Conservation (phyloP, 1,140 invertebrate species). For the Hyles vespertilio region DNA sequence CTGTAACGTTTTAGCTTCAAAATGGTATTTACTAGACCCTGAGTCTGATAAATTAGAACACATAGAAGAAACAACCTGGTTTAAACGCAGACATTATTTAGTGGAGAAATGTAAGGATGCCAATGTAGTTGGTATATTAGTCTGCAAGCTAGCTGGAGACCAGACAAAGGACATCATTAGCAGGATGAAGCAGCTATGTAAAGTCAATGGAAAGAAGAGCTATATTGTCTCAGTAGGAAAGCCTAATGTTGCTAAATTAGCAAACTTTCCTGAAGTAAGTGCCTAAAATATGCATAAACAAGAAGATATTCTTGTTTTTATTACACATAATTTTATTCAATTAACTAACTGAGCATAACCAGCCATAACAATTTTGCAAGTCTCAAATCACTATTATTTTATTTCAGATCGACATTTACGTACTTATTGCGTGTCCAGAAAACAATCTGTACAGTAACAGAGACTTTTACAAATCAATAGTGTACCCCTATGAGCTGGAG, state of each 20-base stretch:
- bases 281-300: neutral
- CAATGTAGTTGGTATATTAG: slow-evolving; percentile 88
- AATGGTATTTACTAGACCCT: slow-evolving; percentile 73
- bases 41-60: slow-evolving; percentile 46
- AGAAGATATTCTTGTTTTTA: neutral
- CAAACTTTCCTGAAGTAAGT: slow-evolving; percentile 91
- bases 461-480: slow-evolving; percentile 92
- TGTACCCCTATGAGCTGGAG: slow-evolving; percentile 95
- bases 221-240: slow-evolving; percentile 96
- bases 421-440: slow-evolving; percentile 93
- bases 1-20: slow-evolving; percentile 38
- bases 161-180: slow-evolving; percentile 88
- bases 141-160: slow-evolving; percentile 90
- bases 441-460: slow-evolving; percentile 88
- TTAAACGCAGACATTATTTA: slow-evolving; percentile 88
- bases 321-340: too few species aligned
- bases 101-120: slow-evolving; percentile 94
- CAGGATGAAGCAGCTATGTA: slow-evolving; percentile 84
- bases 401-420: slow-evolving; percentile 90
- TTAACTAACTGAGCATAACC: neutral
- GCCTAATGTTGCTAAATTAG: slow-evolving; percentile 93
- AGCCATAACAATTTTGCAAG: neutral
- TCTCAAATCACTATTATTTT: slow-evolving; percentile 12
- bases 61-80: slow-evolving; percentile 75
- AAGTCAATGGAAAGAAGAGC: slow-evolving; percentile 86